Conservation (phyloP, 2,888 invertebrate genomes). For the Stenotaenia linearis region DNA sequence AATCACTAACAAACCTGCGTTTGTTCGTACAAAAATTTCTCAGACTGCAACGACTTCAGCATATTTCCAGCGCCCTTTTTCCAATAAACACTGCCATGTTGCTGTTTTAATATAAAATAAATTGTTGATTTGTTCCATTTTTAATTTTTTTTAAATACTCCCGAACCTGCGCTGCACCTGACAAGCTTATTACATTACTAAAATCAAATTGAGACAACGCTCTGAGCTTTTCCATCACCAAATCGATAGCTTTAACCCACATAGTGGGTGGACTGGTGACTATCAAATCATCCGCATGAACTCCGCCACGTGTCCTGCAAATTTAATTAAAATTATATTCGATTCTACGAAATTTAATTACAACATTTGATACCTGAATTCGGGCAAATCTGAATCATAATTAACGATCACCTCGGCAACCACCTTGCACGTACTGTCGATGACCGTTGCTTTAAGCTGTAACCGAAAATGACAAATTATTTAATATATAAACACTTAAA, state of each 20-base stretch:
- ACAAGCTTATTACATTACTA: conserved; percentile 71
- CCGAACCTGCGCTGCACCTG: conserved; percentile 92
- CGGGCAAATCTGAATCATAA: conserved; percentile 4
- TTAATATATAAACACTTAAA: background rate
- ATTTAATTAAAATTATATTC: background rate
- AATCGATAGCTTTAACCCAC: conserved; percentile 94
- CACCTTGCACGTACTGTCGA: background rate
- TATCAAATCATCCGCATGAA: conserved; percentile 52
- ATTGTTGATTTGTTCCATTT: too few species aligned
- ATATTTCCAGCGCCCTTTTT: conserved; percentile 63
- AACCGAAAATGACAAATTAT: background rate
- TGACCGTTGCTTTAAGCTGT: background rate
- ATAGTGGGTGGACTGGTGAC: conserved; percentile 79
- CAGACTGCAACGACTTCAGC: conserved; percentile 62
- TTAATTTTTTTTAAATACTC: too few species aligned
- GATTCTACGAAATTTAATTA: too few species aligned
- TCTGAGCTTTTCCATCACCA: conserved; percentile 76
- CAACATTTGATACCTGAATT: background rate
- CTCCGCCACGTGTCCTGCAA: conserved; percentile 59
- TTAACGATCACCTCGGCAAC: background rate
- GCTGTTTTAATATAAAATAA: conserved; percentile 55
- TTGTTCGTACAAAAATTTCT: conserved; percentile 75
- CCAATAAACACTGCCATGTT: conserved; percentile 98
- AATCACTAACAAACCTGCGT: conserved; percentile 54
- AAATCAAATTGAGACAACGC: conserved; percentile 72